These are phyloP conservation scores for Synanthedon myopaeformis DNA, from an alignment of 2,888 invertebrate genomes.

Conservation along the genomic window DNA sequence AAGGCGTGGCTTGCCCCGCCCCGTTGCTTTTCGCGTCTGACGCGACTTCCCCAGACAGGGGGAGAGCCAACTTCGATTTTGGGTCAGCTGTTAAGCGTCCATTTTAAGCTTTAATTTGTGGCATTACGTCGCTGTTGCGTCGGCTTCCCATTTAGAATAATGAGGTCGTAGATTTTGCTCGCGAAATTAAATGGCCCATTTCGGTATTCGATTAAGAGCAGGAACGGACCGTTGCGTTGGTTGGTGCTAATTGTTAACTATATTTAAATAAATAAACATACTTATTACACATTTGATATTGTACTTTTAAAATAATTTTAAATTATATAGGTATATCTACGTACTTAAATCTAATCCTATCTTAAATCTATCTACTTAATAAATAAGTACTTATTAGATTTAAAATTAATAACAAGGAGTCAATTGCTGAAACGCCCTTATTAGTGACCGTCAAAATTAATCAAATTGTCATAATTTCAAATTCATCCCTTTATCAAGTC, in stretches of 20 bases:
- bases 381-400: too few relatives aligned
- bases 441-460: too few relatives aligned
- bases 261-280: too few relatives aligned
- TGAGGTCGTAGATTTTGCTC: constrained; percentile 47
- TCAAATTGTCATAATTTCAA: too few relatives aligned
- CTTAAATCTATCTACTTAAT: too few relatives aligned
- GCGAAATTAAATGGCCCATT: constrained; percentile 37
- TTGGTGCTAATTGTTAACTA: too few relatives aligned
- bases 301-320: too few relatives aligned
- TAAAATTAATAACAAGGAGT: too few relatives aligned
- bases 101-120: constrained; percentile 71
- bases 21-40: constrained; percentile 62
- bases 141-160: constrained; percentile 61
- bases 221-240: too few relatives aligned
- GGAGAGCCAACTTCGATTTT: constrained; percentile 50
- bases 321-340: not conserved
- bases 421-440: too few relatives aligned
- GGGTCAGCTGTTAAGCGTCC: constrained; percentile 69
- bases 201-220: constrained; percentile 34
- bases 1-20: constrained; percentile 60
- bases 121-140: constrained; percentile 54
- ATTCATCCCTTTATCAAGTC: not conserved
- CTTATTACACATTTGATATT: too few relatives aligned
- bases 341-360: not conserved
- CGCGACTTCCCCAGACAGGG: constrained; percentile 32